These are phyloP conservation scores for Hyla sarda DNA, from an alignment of 2,113 vertebrate species.

Conservation along the genomic window DNA sequence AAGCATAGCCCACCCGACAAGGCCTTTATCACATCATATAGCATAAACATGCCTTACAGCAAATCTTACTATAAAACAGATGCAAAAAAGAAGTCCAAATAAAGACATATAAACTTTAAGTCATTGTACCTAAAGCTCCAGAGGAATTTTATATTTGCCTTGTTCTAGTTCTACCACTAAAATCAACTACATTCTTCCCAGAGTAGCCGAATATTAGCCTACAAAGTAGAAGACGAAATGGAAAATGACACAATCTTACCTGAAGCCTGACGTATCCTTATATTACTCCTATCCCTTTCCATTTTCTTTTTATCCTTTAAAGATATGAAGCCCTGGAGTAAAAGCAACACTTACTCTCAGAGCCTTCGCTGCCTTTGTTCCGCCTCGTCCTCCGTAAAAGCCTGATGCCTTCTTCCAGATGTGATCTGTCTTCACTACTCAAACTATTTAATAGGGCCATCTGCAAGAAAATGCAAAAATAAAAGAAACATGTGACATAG, in stretches of 20 bases:
- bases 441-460: constrained; percentile 78
- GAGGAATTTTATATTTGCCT: neutral
- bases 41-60: neutral
- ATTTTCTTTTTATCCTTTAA: neutral
- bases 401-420: constrained; percentile 69
- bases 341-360: constrained; percentile 74
- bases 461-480: constrained; percentile 66
- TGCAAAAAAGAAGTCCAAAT: neutral
- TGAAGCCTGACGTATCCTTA: constrained; percentile 38
- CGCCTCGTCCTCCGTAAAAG: constrained; percentile 75
- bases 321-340: neutral
- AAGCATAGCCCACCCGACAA: no score
- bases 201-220: neutral
- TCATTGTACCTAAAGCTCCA: neutral
- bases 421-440: constrained; percentile 73
- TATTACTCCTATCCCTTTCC: constrained; percentile 33
- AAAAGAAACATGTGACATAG: constrained; percentile 10
- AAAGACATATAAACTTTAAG: no score
- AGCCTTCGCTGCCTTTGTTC: constrained; percentile 79
- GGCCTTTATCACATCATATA: neutral
- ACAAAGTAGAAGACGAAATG: neutral
- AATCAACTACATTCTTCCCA: neutral
- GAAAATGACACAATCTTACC: constrained; percentile 43
- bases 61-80: neutral
- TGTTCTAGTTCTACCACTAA: neutral